These are phyloP conservation scores for Mesochorus sp. DNA, from an alignment of 2,888 invertebrate species.

Conservation along the genomic window DNA sequence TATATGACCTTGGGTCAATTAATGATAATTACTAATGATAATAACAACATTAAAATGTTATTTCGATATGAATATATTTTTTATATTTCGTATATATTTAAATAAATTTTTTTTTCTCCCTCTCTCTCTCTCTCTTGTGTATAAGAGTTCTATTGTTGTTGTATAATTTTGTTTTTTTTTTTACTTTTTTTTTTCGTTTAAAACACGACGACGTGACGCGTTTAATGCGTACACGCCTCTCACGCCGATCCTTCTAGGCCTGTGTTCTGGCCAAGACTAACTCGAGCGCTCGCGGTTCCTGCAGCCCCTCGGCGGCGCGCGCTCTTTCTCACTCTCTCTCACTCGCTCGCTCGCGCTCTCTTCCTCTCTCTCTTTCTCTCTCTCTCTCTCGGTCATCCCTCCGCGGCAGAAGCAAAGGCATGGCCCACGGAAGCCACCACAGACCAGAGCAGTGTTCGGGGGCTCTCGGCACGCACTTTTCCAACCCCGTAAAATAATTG, in stretches of 20 bases:
- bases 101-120: neutral
- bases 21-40: neutral
- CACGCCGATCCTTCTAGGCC: slow-evolving; percentile 79
- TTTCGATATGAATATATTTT: slow-evolving; percentile 30
- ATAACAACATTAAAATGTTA: slow-evolving; percentile 1
- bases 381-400: slow-evolving; percentile 78
- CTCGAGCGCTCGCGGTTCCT: slow-evolving; percentile 79
- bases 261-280: slow-evolving; percentile 82
- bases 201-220: slow-evolving; percentile 56
- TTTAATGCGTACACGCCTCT: slow-evolving; percentile 58
- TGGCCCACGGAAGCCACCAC: slow-evolving; percentile 11
- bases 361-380: slow-evolving; percentile 68
- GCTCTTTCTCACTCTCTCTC: slow-evolving; percentile 25
- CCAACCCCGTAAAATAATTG: slow-evolving; percentile 75
- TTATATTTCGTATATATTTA: slow-evolving; percentile 32
- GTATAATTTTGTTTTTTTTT: neutral
- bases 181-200: slow-evolving; percentile 23
- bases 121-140: neutral
- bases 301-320: slow-evolving; percentile 76
- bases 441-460: neutral
- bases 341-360: slow-evolving; percentile 69
- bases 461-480: slow-evolving; percentile 76
- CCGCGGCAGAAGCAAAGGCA: slow-evolving; percentile 63
- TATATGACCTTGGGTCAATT: neutral
- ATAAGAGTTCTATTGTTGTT: slow-evolving; percentile 3